phyloP scores from a whole-genome alignment of 2,797 vertebrate species.

The Sebastes oblongus region DNA sequence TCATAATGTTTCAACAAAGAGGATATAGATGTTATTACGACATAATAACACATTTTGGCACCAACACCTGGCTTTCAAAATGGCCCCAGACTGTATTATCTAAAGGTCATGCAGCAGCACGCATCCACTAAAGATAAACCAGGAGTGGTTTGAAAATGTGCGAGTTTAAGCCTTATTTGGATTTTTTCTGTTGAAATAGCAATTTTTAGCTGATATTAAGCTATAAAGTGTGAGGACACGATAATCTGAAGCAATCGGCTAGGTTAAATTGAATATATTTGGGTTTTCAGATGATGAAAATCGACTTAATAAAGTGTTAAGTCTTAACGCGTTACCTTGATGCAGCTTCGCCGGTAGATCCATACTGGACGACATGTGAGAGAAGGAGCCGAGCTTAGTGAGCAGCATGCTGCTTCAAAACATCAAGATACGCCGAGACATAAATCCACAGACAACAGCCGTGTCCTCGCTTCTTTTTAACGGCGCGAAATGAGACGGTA shows the following conservation, averaged over 20 bases:
- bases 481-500: background rate
- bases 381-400: constrained; percentile 89
- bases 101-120: background rate
- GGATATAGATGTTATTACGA: background rate
- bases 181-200: fast-evolving
- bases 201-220: fast-evolving
- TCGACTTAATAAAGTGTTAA: too few relatives aligned
- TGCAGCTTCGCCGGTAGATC: constrained; percentile 92
- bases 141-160: background rate
- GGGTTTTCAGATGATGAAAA: background rate
- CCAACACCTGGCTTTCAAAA: constrained; percentile 12
- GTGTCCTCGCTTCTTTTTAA: background rate
- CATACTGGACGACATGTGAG: constrained; percentile 87
- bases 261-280: background rate
- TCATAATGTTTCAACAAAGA: background rate
- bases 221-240: fast-evolving
- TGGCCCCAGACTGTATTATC: background rate
- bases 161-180: background rate
- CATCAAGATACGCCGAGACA: background rate
- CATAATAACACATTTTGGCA: background rate
- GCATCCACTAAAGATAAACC: too few relatives aligned
- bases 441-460: background rate
- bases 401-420: constrained; percentile 84
- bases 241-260: background rate
- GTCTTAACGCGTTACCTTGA: constrained; percentile 80